Conservation (phyloP, 2,888 invertebrate species). For the Euplexia lucipara region DNA sequence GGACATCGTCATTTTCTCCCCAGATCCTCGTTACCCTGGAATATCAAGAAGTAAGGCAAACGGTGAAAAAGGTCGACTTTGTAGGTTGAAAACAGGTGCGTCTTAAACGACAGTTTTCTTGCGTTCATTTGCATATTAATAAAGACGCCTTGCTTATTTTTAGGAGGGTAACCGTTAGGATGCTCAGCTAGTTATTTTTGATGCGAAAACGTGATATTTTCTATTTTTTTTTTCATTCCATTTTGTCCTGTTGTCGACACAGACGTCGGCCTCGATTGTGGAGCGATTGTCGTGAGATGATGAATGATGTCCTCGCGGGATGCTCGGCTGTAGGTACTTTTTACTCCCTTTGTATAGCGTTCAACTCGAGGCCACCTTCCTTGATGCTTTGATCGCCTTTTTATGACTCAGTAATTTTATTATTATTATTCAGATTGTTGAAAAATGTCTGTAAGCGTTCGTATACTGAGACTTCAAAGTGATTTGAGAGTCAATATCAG, state of each 20-base stretch:
- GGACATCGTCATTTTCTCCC: constrained; percentile 65
- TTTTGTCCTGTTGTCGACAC: constrained; percentile 52
- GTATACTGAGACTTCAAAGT: constrained; percentile 72
- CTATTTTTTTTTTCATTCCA: constrained; percentile 50
- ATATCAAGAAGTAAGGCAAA: constrained; percentile 60
- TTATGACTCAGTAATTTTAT: constrained; percentile 80
- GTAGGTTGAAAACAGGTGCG: constrained; percentile 65
- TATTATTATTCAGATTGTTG: constrained; percentile 75
- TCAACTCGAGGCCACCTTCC: constrained; percentile 74
- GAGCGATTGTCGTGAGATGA: constrained; percentile 69
- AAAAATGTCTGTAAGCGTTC: constrained; percentile 71
- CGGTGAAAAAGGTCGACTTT: constrained; percentile 65
- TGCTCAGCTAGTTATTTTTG: constrained; percentile 21
- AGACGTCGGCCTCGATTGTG: constrained; percentile 56
- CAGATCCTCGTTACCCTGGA: constrained; percentile 56
- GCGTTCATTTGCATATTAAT: constrained; percentile 76
- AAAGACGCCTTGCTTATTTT: constrained; percentile 42
- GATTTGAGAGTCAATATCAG: constrained; percentile 58
- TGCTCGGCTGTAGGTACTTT: constrained; percentile 65
- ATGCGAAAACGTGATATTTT: constrained; percentile 35
- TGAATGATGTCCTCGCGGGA: constrained; percentile 75
- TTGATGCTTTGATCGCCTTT: constrained; percentile 74
- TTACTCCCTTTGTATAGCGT: constrained; percentile 75
- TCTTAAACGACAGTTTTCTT: constrained; percentile 66
- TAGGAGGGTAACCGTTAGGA: background rate